Percentiles rank a stretch among this genome's conserved stretches.
Conservation (phyloP, 2,888 invertebrate species). For the Iselma pallidipennis region DNA sequence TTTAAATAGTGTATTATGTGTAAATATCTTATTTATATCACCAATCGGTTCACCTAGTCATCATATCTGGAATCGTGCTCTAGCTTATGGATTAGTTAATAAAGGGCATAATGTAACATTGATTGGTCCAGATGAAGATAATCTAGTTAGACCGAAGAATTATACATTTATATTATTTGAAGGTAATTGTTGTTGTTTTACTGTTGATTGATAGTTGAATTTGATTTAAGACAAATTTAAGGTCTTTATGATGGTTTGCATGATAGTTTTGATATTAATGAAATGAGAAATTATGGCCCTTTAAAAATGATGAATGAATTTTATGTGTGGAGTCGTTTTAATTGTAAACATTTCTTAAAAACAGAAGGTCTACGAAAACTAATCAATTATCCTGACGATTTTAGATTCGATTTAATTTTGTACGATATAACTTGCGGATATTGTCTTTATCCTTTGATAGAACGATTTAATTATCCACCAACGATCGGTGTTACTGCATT, state of each 20-base stretch:
- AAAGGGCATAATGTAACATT: constrained; percentile 29
- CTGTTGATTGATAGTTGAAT: not conserved
- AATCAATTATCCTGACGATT: constrained; percentile 40
- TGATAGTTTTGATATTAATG: not conserved
- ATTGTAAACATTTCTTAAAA: constrained; percentile 4
- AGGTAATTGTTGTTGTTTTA: constrained; percentile 18
- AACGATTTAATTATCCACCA: constrained; percentile 38
- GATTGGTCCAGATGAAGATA: constrained; percentile 21
- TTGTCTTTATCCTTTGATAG: constrained; percentile 41
- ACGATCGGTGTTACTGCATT: constrained; percentile 27
- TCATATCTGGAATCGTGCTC: constrained; percentile 24
- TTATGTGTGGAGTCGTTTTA: not conserved
- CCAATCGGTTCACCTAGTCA: constrained; percentile 27
- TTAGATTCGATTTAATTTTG: constrained; percentile 45
- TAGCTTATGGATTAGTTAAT: constrained; percentile 19
- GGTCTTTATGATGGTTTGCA: constrained; percentile 4
- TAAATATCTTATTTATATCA: constrained; percentile 26
- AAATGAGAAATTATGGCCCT: constrained; percentile 6
- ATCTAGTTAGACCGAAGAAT: constrained; percentile 11
- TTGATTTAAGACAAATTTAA: not conserved
- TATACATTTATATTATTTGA: constrained; percentile 18
- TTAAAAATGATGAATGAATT: not conserved
- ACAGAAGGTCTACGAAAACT: constrained; percentile 39
- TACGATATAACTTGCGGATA: constrained; percentile 37
- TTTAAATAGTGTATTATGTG: no score